These are phyloP conservation scores for Forbesichthys agassizii DNA, from an alignment of 2,113 vertebrate species.

Conservation along the genomic window DNA sequence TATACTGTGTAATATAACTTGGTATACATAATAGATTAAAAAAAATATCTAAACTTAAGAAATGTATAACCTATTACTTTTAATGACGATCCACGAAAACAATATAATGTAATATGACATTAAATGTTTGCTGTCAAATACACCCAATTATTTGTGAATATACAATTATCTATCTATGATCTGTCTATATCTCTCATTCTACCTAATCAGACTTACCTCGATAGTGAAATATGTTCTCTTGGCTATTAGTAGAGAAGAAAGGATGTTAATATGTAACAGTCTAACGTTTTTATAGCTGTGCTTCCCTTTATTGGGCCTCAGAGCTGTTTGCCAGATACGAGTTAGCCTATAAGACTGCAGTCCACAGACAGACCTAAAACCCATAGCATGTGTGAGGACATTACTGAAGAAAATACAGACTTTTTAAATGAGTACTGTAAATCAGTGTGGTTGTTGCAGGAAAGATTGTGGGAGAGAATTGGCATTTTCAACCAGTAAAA, in stretches of 20 bases:
- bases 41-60: too few relatives aligned
- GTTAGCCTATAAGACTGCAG: conserved; percentile 34
- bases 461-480: conserved; percentile 48
- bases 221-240: too few relatives aligned
- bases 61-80: too few relatives aligned
- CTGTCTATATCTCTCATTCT: too few relatives aligned
- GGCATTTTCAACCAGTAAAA: conserved; percentile 60
- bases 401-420: conserved; percentile 25
- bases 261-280: not conserved
- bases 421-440: conserved; percentile 50
- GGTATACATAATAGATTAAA: too few relatives aligned
- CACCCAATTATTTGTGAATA: too few relatives aligned
- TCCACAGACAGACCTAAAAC: conserved; percentile 26
- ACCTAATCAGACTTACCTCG: too few relatives aligned
- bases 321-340: not conserved
- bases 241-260: not conserved
- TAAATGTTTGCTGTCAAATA: too few relatives aligned
- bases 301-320: conserved; percentile 15
- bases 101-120: too few relatives aligned
- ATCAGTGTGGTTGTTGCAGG: conserved; percentile 28
- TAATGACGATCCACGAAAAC: too few relatives aligned
- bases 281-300: not conserved
- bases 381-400: not conserved
- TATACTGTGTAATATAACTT: too few relatives aligned
- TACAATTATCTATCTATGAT: too few relatives aligned